phyloP scores from a whole-genome alignment of 2,113 vertebrate species.

The Prinia subflava region DNA sequence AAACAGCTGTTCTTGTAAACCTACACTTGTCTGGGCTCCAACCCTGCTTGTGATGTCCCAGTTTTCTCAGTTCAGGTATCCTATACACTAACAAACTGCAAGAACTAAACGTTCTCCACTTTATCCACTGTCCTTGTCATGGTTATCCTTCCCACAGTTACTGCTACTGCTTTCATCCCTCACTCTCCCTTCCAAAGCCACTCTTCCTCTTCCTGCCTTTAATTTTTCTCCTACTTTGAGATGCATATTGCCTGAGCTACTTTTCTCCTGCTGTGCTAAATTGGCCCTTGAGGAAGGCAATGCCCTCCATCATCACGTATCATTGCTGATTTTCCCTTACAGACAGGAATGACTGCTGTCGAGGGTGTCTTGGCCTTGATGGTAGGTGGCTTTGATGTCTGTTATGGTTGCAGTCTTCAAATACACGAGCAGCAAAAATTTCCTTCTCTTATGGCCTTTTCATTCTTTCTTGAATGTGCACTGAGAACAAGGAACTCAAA shows the following conservation, averaged over 20 bases:
- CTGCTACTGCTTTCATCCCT: background rate
- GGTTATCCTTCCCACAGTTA: background rate
- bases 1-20: background rate
- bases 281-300: slow-evolving; percentile 61
- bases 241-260: slow-evolving; percentile 55
- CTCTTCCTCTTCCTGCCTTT: slow-evolving; percentile 4
- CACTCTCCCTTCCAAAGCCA: background rate
- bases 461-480: slow-evolving; percentile 17
- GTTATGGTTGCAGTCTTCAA: slow-evolving; percentile 21
- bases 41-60: background rate
- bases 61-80: background rate
- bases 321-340: slow-evolving; percentile 38
- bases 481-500: slow-evolving; percentile 10
- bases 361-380: slow-evolving; percentile 8
- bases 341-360: slow-evolving; percentile 37
- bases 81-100: background rate
- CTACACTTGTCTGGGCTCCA: background rate
- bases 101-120: background rate
- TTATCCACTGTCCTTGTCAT: background rate
- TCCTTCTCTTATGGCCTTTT: slow-evolving; percentile 20
- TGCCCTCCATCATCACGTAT: slow-evolving; percentile 53
- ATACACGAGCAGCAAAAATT: slow-evolving; percentile 7
- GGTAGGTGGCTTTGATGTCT: slow-evolving; percentile 18
- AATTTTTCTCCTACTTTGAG: slow-evolving; percentile 53
- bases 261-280: slow-evolving; percentile 65